phyloP scores from a whole-genome alignment of 2,113 vertebrate species.

The Solenodon paradoxus region DNA sequence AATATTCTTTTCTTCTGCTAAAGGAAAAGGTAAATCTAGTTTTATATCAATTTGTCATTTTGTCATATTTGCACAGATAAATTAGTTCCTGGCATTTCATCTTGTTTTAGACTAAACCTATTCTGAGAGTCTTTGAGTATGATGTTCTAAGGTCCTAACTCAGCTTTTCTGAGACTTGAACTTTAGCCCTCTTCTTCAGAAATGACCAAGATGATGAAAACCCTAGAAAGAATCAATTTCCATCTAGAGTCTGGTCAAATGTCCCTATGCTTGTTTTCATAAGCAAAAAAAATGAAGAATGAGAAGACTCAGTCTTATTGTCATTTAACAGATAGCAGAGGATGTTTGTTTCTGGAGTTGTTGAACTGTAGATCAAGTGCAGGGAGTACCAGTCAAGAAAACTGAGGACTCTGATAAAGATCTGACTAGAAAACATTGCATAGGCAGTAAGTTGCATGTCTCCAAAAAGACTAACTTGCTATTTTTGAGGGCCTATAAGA shows the following conservation, averaged over 20 bases:
- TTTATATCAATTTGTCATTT: neutral
- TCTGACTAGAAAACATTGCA: neutral
- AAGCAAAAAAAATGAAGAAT: neutral
- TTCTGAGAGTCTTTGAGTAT: neutral
- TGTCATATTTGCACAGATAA: neutral
- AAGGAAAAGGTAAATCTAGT: neutral
- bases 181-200: neutral
- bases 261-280: neutral
- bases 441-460: neutral
- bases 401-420: neutral
- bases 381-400: neutral
- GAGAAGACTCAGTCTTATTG: neutral
- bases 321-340: neutral
- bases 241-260: neutral
- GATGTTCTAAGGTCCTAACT: neutral
- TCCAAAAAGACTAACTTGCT: neutral
- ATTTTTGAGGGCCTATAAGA: neutral
- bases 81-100: constrained; percentile 13
- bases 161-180: neutral
- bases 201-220: neutral
- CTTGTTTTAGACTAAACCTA: constrained; percentile 17
- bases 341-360: neutral
- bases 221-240: neutral
- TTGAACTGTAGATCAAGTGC: neutral
- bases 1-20: neutral